These are phyloP conservation scores for Benitochromis conjunctus DNA, from an alignment of 2,113 vertebrate species.

Conservation along the genomic window DNA sequence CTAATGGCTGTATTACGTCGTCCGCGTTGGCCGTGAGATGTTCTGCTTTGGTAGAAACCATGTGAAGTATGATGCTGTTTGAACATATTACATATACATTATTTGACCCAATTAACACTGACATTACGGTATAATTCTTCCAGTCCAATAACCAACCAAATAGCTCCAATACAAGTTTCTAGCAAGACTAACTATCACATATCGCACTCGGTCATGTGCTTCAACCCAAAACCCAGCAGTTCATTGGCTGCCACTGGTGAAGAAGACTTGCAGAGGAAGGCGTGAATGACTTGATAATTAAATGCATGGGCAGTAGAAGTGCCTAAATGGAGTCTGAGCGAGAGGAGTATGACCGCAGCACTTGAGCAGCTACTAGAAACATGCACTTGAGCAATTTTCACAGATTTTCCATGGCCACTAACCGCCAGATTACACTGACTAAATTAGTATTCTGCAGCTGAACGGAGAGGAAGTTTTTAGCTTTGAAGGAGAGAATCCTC, in stretches of 20 bases:
- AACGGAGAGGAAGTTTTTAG: neutral
- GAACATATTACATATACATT: neutral
- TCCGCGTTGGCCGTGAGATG: neutral
- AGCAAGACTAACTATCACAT: neutral
- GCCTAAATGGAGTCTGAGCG: neutral
- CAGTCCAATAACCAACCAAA: neutral
- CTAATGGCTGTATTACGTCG: neutral
- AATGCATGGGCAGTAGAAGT: neutral
- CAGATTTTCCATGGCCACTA: neutral
- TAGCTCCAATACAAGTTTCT: neutral
- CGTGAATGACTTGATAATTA: neutral
- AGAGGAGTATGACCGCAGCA: neutral
- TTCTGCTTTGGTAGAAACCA: neutral
- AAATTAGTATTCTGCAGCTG: slow-evolving; percentile 5
- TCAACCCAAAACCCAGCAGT: neutral
- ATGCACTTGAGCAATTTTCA: neutral
- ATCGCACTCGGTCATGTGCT: neutral
- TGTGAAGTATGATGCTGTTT: neutral
- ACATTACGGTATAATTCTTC: neutral
- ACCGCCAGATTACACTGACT: neutral
- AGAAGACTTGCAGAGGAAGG: neutral
- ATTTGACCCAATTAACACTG: neutral
- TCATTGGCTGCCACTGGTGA: neutral
- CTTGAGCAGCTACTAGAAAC: neutral
- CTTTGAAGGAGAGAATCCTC: neutral